A percentile compares a stretch with the other conserved stretches of the same genome.
These are phyloP conservation scores for Serinus canaria DNA, from an alignment of 2,113 vertebrate genomes.

Conservation along the genomic window DNA sequence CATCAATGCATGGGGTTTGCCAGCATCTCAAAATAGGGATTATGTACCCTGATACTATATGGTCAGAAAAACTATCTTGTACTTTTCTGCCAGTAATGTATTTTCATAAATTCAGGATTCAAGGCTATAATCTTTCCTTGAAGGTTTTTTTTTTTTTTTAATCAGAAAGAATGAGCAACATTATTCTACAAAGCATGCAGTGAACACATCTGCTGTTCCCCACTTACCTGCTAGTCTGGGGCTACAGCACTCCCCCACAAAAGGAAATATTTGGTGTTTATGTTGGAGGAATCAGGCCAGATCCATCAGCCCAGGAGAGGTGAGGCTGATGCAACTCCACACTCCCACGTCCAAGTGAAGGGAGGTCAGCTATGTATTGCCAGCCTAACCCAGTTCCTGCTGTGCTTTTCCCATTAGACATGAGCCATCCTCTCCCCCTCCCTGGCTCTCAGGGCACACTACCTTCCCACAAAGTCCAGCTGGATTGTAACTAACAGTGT, in stretches of 20 bases:
- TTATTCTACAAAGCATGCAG: neutral
- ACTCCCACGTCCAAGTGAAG: neutral
- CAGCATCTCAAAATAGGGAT: neutral
- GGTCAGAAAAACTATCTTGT: neutral
- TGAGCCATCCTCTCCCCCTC: neutral
- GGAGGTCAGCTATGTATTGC: neutral
- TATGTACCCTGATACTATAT: neutral
- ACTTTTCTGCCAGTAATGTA: neutral
- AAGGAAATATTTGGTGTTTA: neutral
- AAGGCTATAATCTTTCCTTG: neutral
- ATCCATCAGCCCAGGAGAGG: neutral
- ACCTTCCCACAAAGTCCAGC: neutral
- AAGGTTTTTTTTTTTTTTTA: neutral
- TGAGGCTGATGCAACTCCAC: neutral
- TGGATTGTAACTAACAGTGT: rapidly evolving
- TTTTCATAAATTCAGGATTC: neutral
- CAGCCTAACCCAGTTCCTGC: neutral
- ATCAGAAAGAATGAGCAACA: neutral
- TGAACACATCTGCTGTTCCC: neutral
- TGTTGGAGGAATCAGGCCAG: neutral
- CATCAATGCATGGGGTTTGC: neutral
- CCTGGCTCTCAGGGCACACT: neutral
- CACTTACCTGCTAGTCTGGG: neutral
- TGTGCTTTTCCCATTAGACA: neutral
- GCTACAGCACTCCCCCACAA: neutral